Evolutionary conservation across 2,888 invertebrate genomes (phyloP), one percentile per base, ranked within the genome.

Genomic region (Ornithoptera priamus): DNA sequence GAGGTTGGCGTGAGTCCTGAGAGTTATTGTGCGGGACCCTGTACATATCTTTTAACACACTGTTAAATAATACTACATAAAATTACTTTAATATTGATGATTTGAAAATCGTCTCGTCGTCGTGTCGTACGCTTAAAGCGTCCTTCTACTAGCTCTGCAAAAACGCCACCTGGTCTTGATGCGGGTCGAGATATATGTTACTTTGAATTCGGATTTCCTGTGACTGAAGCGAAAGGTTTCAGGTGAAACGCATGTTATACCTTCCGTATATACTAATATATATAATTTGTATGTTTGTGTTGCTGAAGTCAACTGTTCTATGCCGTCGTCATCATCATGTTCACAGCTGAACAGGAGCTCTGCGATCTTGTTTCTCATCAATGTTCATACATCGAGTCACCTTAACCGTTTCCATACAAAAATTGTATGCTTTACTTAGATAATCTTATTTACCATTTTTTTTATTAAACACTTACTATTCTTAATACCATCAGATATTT

Each of bases 101-200:
- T 17, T 53, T 53, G 0, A 58, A 30, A 61, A 24, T 69, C 69
- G 61, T 62, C 17, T 42, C 58, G 62, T 59, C 30, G 17, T 17
- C 58, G 69, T 62, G 42, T 62, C 62, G 65, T 58, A 42, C 22
- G 30, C 17, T 7, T 67, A 50, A 63, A 70, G 36, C 36, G 46
- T 39, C 3, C 59, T 50, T 67, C 42, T 53, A 67, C n/a, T 42
- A 22, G 62, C 58, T 39, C 24, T 62, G 56, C 57, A 65, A 69
- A 53, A 63, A 67, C 62, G 58, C 63, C 67, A 67, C 63, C 63
- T 67, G 70, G 4, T 63, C 60, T 50, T 67, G 70, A 70, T 36
- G 53, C 62, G 66, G 70, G 70, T 69, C 65, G 62, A 61, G 53
- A 61, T 58, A 39, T 65, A 65, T 58, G 57, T 62, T 61, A 20